phyloP scores from a whole-genome alignment of 2,113 vertebrate species.

The Himantopus leucocephalus region DNA sequence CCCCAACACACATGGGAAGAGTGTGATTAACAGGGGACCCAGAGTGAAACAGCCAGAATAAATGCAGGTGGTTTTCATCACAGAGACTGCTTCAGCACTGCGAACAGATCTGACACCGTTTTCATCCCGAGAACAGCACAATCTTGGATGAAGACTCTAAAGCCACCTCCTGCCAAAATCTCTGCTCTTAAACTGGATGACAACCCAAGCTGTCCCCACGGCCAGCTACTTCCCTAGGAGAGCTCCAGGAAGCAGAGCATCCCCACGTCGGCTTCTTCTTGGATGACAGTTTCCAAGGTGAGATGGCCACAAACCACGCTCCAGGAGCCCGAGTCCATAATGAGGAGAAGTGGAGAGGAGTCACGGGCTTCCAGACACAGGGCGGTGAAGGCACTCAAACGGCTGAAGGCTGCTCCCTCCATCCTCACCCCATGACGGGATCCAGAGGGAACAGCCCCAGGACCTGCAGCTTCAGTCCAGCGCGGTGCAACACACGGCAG shows the following conservation, averaged over 20 bases:
- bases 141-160: too few species aligned
- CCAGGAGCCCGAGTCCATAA: background rate
- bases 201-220: background rate
- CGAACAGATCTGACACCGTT: background rate
- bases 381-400: accelerated
- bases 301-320: background rate
- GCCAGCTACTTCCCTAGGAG: background rate
- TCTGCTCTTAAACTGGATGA: background rate
- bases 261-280: background rate
- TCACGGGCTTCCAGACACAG: too few species aligned
- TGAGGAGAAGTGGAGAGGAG: background rate
- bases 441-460: background rate
- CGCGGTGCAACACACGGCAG: accelerated
- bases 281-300: background rate
- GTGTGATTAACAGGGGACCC: background rate
- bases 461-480: background rate
- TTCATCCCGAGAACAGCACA: background rate
- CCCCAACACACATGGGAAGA: background rate
- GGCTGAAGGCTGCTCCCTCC: background rate
- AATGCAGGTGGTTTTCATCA: accelerated
- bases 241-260: background rate
- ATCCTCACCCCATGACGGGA: background rate
- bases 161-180: background rate
- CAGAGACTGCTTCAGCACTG: background rate
- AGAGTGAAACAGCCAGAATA: background rate